Base-by-base conservation (phyloP, 1,140 invertebrate species). In the Drosophila nikananu region DNA sequence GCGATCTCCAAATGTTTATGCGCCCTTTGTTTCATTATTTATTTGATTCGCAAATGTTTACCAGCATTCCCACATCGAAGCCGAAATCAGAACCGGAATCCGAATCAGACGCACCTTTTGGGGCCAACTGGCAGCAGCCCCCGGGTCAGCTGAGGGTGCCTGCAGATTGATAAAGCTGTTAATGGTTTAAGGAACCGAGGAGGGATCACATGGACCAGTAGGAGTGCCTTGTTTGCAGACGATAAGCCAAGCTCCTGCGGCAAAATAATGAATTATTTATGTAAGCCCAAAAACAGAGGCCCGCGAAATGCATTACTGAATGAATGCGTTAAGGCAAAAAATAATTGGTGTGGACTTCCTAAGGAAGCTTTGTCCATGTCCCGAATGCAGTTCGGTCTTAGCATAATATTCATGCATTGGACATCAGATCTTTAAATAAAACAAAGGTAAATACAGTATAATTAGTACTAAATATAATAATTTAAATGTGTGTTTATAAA, bases 1-100 rank as follows among this genome's bases (percentile, higher is more conserved):
- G 72, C 80, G 84, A 87, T 87, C 86, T 54, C 72, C 68, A 65
- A 79, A 89, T 84, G 75, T 90, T 83, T 83, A 83, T 82, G 70
- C 51, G 58, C 68, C 68, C 81, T 89, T 87, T 87, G 84, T 86
- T 77, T 68, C 77, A 77, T 77, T 83, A 80, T 89, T 83, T 83
- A 70, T 83, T 77, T 82, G 64, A 51, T 39, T 44, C 25, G 51
- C 44, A 1, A 42, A 51, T 46, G 42, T 42, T 61, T 32, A 49
- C 72, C 42, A 60, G 51, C 37, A 71, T 41, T 51, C 49, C 80
- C 15, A 15, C 30, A 35, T 17, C 52, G 57, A 55, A 30, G 71
- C 44, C 41, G 30, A 63, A 77, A 72, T 76, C 70, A 54, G 32
- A 61, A 67, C 46, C 60, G 19, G 42, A 57, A 46, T 23, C 41